Conservation (phyloP, 2,888 invertebrate genomes). For the Mystacides longicornis region DNA sequence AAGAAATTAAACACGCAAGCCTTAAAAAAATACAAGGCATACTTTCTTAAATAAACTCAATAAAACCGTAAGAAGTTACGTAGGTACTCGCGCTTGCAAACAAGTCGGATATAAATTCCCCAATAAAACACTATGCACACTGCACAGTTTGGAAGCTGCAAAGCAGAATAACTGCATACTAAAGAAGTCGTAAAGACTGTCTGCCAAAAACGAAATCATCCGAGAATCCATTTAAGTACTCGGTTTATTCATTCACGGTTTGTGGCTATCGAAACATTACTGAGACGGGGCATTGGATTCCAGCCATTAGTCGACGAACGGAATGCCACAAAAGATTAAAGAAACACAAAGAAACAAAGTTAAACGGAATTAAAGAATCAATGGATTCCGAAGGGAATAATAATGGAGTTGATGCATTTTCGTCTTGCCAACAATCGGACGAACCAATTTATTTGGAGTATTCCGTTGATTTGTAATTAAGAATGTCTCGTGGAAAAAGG, state of each 20-base stretch:
- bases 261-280: constrained; percentile 11
- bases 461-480: background rate
- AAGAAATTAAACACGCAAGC: no score
- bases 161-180: background rate
- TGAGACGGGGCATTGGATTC: constrained; percentile 7
- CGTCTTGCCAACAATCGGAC: constrained; percentile 5
- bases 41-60: no score
- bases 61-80: no score
- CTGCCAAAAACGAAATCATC: constrained; percentile 14
- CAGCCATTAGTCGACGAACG: constrained; percentile 9
- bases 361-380: background rate
- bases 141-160: background rate
- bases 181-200: constrained; percentile 1
- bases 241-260: constrained; percentile 13
- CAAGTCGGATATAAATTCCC: background rate
- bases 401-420: background rate
- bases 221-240: constrained; percentile 9
- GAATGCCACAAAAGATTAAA: constrained; percentile 5
- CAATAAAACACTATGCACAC: background rate
- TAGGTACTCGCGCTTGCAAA: no score
- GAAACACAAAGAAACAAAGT: background rate
- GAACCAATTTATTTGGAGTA: background rate
- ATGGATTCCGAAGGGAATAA: constrained; percentile 4
- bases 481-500: no score
- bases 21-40: no score